Evolutionary conservation across 2,797 vertebrate genomes (phyloP).

Genomic region (Galaxias olidus): DNA sequence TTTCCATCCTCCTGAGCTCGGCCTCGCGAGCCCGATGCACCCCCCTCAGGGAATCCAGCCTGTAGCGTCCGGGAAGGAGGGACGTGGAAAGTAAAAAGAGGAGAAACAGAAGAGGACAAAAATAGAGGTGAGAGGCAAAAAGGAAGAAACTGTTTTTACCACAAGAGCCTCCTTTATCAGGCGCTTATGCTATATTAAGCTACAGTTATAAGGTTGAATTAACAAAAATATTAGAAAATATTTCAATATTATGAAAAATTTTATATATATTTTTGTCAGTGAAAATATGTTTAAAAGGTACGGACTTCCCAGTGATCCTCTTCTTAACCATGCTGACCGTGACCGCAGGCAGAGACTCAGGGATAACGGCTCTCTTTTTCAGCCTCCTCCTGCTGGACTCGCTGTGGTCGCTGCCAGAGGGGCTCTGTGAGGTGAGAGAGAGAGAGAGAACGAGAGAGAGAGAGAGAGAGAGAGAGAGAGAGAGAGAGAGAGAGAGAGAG

Average conservation of each 20-base stretch:
- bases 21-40: constrained; percentile 84
- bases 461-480: background rate
- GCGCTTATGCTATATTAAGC: background rate
- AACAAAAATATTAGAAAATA: no score
- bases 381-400: constrained; percentile 35
- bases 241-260: no score
- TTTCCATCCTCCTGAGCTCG: constrained; percentile 81
- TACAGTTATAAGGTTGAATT: no score
- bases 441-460: background rate
- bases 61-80: constrained; percentile 47
- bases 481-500: background rate
- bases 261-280: no score
- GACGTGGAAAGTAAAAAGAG: background rate
- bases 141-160: background rate
- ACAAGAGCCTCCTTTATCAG: background rate
- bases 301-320: constrained; percentile 82
- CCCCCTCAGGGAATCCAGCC: constrained; percentile 82
- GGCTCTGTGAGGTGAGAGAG: constrained; percentile 51
- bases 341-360: constrained; percentile 75
- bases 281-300: background rate
- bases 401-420: constrained; percentile 64
- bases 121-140: background rate
- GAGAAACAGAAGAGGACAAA: background rate
- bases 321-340: constrained; percentile 83
- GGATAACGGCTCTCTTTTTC: constrained; percentile 71